These are phyloP conservation scores for Spisula subtruncata DNA, from an alignment of 2,888 invertebrate genomes.

Conservation along the genomic window DNA sequence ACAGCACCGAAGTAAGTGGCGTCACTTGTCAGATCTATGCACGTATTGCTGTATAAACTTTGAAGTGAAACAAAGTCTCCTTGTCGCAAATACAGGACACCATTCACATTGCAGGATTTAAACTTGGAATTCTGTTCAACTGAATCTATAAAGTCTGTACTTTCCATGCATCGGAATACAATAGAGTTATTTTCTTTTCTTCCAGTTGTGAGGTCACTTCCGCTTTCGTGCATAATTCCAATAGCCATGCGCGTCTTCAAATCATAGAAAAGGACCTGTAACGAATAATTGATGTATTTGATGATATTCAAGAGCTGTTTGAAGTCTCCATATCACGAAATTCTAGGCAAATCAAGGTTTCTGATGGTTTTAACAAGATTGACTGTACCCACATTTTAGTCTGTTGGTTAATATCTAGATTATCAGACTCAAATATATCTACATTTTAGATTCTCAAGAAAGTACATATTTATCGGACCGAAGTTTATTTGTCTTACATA, in stretches of 20 bases:
- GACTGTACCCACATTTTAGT: too few species aligned
- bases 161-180: conserved; percentile 59
- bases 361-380: too few species aligned
- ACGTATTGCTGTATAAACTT: conserved; percentile 55
- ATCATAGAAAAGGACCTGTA: conserved; percentile 66
- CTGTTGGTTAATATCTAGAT: too few species aligned
- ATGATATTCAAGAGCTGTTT: too few species aligned
- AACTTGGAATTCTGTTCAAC: conserved; percentile 46
- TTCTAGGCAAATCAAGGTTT: too few species aligned
- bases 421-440: too few species aligned
- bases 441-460: too few species aligned
- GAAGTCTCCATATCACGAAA: too few species aligned
- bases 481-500: too few species aligned
- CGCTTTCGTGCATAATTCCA: conserved; percentile 56
- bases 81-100: conserved; percentile 49
- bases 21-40: conserved; percentile 60
- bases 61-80: conserved; percentile 52
- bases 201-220: neutral
- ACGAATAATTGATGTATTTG: neutral
- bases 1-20: conserved; percentile 66
- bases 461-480: too few species aligned
- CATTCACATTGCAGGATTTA: conserved; percentile 61
- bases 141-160: conserved; percentile 41
- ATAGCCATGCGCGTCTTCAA: conserved; percentile 58
- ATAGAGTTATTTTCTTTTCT: conserved; percentile 40